Evolutionary conservation across 2,888 invertebrate species (phyloP).

Genomic region (Cynaeus angustus): DNA sequence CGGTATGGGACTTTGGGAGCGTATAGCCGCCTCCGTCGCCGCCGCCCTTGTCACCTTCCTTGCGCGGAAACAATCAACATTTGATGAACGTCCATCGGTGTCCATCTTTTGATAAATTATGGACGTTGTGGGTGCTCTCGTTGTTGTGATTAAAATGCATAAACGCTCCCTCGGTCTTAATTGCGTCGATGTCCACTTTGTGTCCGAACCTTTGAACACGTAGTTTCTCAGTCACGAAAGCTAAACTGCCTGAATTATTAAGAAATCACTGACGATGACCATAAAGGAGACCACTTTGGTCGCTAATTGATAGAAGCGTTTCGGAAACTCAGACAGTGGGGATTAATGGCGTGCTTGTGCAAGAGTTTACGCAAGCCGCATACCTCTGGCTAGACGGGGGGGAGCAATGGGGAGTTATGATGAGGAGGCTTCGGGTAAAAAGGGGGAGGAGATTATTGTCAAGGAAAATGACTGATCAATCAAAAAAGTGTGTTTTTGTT

Average conservation of each 20-base stretch:
- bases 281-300: conserved; percentile 61
- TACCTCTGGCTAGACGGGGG: conserved; percentile 18
- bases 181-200: conserved; percentile 63
- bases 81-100: conserved; percentile 51
- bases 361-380: conserved; percentile 22
- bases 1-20: conserved; percentile 69
- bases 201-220: conserved; percentile 64
- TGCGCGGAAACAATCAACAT: conserved; percentile 58
- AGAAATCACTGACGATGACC: conserved; percentile 63
- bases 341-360: conserved; percentile 20
- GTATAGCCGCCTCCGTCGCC: conserved; percentile 55
- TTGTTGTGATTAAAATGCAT: conserved; percentile 66
- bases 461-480: too few species aligned
- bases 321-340: conserved; percentile 22
- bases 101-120: conserved; percentile 61
- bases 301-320: conserved; percentile 59
- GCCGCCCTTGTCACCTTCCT: conserved; percentile 21
- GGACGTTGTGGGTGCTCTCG: conserved; percentile 57
- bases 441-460: too few species aligned
- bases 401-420: background rate
- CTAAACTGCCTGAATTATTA: conserved; percentile 64
- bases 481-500: too few species aligned
- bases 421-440: too few species aligned
- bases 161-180: conserved; percentile 65
- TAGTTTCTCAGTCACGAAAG: conserved; percentile 59